phyloP scores from a whole-genome alignment of 2,888 invertebrate genomes.

The Noctua pronuba region DNA sequence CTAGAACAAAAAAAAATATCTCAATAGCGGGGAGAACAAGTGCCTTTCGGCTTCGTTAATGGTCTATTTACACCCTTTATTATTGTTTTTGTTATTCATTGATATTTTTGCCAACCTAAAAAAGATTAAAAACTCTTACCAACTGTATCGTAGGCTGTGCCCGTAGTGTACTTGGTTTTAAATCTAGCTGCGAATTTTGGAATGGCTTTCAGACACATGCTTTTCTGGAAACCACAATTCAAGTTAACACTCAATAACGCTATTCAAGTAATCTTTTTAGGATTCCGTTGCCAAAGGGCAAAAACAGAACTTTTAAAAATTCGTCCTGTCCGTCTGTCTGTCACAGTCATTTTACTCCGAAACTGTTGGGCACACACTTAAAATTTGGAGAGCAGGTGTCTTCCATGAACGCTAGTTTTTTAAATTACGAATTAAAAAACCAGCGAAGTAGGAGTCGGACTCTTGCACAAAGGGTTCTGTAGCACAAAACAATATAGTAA shows the following conservation, averaged over 20 bases:
- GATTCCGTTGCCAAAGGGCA: neutral
- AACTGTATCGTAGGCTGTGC: constrained; percentile 82
- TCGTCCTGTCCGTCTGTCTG: neutral
- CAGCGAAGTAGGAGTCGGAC: no score
- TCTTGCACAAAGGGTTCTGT: no score
- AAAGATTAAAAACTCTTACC: constrained; percentile 71
- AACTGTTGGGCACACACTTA: neutral
- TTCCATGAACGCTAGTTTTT: neutral
- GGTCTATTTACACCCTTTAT: no score
- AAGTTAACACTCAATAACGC: neutral
- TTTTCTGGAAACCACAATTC: constrained; percentile 68
- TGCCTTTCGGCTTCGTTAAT: no score
- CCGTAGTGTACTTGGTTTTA: constrained; percentile 74
- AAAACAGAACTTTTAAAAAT: neutral
- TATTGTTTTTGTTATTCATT: no score
- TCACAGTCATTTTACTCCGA: neutral
- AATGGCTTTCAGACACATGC: constrained; percentile 66
- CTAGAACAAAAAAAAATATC: no score
- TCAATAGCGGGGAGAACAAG: no score
- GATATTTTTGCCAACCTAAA: neutral
- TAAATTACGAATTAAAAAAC: no score
- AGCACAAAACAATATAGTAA: no score
- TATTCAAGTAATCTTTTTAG: constrained; percentile 5
- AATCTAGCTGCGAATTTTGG: constrained; percentile 64
- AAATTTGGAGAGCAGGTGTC: neutral